Conservation (phyloP, 2,113 vertebrate genomes). For the Psilopsiagon aymara region DNA sequence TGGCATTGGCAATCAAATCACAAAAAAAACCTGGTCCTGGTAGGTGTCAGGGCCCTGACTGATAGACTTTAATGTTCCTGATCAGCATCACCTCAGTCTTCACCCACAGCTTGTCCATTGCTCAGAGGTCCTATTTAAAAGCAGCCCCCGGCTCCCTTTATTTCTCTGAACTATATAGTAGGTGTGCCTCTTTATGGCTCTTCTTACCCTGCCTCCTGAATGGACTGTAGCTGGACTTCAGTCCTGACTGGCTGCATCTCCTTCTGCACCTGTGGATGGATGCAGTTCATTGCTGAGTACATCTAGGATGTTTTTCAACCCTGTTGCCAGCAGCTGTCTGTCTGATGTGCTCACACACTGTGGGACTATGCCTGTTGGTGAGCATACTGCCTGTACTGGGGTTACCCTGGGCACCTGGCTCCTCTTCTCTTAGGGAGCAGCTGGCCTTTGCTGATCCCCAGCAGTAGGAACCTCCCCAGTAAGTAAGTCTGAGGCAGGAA, state of each 20-base stretch:
- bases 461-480: fast-evolving
- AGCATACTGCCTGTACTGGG: background rate
- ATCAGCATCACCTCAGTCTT: background rate
- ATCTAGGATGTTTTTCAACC: background rate
- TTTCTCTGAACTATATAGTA: background rate
- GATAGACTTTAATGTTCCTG: background rate
- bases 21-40: background rate
- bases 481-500: background rate
- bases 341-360: background rate
- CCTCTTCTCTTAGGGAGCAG: background rate
- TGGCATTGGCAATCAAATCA: background rate
- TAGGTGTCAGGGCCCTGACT: background rate
- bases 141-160: background rate
- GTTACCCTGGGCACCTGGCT: background rate
- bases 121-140: background rate
- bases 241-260: background rate
- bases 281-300: background rate
- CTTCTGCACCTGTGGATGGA: background rate
- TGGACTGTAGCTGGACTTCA: background rate
- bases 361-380: background rate
- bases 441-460: background rate
- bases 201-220: background rate
- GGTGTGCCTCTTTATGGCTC: background rate
- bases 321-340: background rate
- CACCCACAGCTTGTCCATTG: background rate